Base-by-base conservation (phyloP, 2,113 vertebrate genomes). In the Siniperca knerii region DNA sequence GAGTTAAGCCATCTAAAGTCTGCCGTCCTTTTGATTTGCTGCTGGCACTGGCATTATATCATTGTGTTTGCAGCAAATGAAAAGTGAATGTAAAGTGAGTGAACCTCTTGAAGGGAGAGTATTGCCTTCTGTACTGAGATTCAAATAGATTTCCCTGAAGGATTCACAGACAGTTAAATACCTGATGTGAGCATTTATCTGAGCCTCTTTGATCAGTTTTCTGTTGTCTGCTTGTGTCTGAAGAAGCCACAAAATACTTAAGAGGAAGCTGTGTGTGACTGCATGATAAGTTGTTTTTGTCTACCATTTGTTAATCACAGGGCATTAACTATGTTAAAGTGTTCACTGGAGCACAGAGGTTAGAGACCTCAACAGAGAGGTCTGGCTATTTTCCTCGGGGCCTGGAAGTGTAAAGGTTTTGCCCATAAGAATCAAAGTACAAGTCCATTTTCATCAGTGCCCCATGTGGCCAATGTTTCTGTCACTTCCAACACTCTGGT, bases 1-100 rank as follows among this genome's bases (percentile, higher is more conserved):
- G n/a, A 84, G 57, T 76, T 50, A 40, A 83, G 12, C 9, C 20
- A 37, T 44, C 57, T 13, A 12, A 50, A 37, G 42, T 37, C 15
- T 67, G 68, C 52, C 37, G 35, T 60, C 20, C 61, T 55, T 70
- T 81, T 61, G 46, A 80, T 78, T 78, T 70, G 46, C 55, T 77
- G 40, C 64, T 60, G 50, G 52, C 25, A 3, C 18, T 25, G 33
- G 35, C 29, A 12, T 52, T 9, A 1, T 33, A 72, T 72, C 50
- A 37, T 8, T 55, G 57, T 40, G 35, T 61, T 42, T 13, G 20
- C 58, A 62, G 79, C n/a, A 57, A 70, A 84, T 69, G 48, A 57
- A 55, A 81, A 68, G 61, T 66, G 69, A 81, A 35, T 23, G 9
- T 29, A 25, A 82, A 77, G 61, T 44, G 50, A 79, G 29, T 35